These are phyloP conservation scores for Heteromormyrus szaboi DNA, from an alignment of 2,797 vertebrate genomes.

Conservation along the genomic window DNA sequence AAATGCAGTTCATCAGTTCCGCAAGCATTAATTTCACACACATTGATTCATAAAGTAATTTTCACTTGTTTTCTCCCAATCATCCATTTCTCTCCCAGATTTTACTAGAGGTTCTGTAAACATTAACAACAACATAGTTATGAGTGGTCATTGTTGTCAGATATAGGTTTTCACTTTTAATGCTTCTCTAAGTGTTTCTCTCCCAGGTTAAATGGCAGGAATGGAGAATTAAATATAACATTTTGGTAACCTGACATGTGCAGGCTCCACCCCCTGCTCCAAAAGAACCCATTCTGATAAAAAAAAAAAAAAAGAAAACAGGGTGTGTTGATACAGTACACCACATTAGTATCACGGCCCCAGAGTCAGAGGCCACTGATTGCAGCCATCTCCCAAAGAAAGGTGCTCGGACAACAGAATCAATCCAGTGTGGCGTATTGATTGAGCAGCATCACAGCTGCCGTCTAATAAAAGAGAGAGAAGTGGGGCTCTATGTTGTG, in stretches of 20 bases:
- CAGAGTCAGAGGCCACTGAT: slow-evolving; percentile 73
- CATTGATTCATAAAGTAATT: slow-evolving; percentile 31
- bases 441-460: slow-evolving; percentile 85
- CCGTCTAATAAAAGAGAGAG: slow-evolving; percentile 81
- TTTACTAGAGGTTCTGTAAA: slow-evolving; percentile 21
- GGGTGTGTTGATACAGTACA: slow-evolving; percentile 46
- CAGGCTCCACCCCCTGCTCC: not conserved
- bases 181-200: not conserved
- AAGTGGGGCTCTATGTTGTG: slow-evolving; percentile 59
- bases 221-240: slow-evolving; percentile 25
- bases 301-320: not conserved
- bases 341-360: slow-evolving; percentile 65
- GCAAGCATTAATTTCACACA: slow-evolving; percentile 7
- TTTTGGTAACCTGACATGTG: slow-evolving; percentile 14
- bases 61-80: not conserved
- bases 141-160: slow-evolving; percentile 12
- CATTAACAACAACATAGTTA: slow-evolving; percentile 28
- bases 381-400: slow-evolving; percentile 61
- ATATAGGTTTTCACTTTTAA: not conserved
- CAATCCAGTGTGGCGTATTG: slow-evolving; percentile 77
- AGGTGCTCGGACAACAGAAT: slow-evolving; percentile 77
- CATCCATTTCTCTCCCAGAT: slow-evolving; percentile 36
- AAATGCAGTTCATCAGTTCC: slow-evolving; percentile 15
- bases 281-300: not conserved
- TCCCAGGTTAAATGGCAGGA: slow-evolving; percentile 22